Percentiles rank a stretch among this genome's conserved stretches.
These are phyloP conservation scores for Charina bottae DNA, from an alignment of 2,113 vertebrate genomes.

Conservation along the genomic window DNA sequence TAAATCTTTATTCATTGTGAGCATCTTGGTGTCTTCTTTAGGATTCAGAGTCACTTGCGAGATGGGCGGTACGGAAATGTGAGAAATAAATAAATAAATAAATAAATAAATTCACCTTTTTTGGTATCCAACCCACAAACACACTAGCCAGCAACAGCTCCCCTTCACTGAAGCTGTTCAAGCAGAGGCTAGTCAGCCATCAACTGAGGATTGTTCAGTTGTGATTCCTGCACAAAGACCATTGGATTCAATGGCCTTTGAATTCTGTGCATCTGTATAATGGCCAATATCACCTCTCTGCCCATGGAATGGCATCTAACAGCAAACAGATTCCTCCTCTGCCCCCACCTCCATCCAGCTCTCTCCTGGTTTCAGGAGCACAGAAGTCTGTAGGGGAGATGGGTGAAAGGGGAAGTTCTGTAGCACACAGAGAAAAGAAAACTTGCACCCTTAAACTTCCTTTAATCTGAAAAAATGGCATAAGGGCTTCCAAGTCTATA, in stretches of 20 bases:
- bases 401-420: neutral
- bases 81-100: no score
- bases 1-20: no score
- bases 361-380: neutral
- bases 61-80: no score
- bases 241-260: neutral
- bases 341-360: neutral
- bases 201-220: neutral
- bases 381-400: neutral
- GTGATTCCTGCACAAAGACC: neutral
- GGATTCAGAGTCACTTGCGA: no score
- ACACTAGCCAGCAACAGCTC: no score
- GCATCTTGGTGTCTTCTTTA: no score
- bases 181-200: no score
- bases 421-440: neutral
- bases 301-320: neutral
- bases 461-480: neutral
- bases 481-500: neutral
- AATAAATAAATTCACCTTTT: no score
- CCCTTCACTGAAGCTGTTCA: no score
- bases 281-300: neutral
- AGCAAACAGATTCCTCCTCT: neutral
- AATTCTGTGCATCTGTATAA: neutral
- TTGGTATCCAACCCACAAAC: no score
- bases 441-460: neutral